Evolutionary conservation across 2,888 invertebrate genomes (phyloP), one percentile per base, ranked within the genome.

Genomic region (Caenorhabditis angaria): DNA sequence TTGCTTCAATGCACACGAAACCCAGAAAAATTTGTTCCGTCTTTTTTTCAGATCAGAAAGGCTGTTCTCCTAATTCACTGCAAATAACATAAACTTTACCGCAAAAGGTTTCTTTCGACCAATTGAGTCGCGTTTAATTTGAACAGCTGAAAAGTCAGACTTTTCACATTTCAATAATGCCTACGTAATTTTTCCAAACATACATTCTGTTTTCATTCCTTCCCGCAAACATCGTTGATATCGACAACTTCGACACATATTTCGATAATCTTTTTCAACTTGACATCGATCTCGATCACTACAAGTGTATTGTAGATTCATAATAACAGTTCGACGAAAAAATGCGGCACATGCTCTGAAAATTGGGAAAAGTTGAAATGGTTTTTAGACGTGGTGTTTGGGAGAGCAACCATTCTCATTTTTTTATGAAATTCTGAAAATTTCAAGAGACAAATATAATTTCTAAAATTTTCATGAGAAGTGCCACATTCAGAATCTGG

Each of bases 221-320:
- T 79, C 71, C n/a, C 63, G 56, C 14, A 85, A 47, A 59, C 85
- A 85, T 70, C 84, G 83, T 59, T 74, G 58, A 65, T 71, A 83
- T 53, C 85, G 71, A 62, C 85, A 85, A 41, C 82, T 72, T 47
- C 85, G 66, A 61, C 85, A 85, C 82, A 84, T 83, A 62, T 85
- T 85, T 27, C 85, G 72, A 12, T 80, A 81, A 28, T 76, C 84
- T 70, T 82, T 85, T 25, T 82, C 81, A n/a, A 85, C 82, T 18
- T 65, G 65, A 51, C 85, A 85, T 22, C 67, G 57, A 48, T 73
- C 76, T 20, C 70, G 70, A 22, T 74, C 76, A 29, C 81, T 73
- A 66, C 85, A 85, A 18, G 35, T 66, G 51, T 85, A 85, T 8
- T 78, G 77, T 57, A 85, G 55, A 27, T 81, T 80, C 56, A 84